Base-by-base conservation (phyloP, 2,888 invertebrate species). In the Octonoba sinensis region DNA sequence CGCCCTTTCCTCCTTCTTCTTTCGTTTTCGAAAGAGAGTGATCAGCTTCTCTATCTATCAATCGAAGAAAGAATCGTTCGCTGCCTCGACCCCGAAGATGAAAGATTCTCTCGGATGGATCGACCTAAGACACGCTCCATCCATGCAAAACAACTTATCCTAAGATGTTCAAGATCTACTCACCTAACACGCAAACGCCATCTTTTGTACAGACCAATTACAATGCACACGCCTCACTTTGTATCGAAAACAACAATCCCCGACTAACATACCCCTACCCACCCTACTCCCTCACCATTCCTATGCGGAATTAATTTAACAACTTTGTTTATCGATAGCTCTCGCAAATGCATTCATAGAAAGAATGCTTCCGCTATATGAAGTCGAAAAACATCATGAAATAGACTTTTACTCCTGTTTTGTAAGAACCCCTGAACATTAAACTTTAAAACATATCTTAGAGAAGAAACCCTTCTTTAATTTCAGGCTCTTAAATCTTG, bases 31-130 rank as follows among this genome's bases (percentile, higher is more conserved):
- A 57, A 47, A 20, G 56, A 67, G 66, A 47, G 69, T 49, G 49
- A 65, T 57, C 36, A 8, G 36, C 4, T 36, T 11, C 69, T 56
- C 69, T 36, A 24, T 69, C 69, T 70, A 67, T 79, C 79, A 81
- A 81, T 81, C 79, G 73, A 73, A 81, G 79, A 73, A 79, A 73
- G 79, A 73, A 73, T 71, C 77, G 77, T 64, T 70, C 62, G 62
- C 71, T 62, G 27, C 27, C 27, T 36, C 8, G n/a, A 60, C 24
- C 65, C 49, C 64, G 24, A 54, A 77, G 78, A 78, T 71, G 67
- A 67, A 60, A 59, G 67, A 36, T 46, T 69, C 44, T 56, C 65
- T 18, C 65, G 54, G 64, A 79, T 79, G 59, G 78, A 79, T 79
- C 78, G 78, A 22, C 56, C 56, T n/a, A 51, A 60, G 57, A 67